Base-by-base conservation (phyloP, 2,797 vertebrate genomes). In the Protosalanx chinensis region DNA sequence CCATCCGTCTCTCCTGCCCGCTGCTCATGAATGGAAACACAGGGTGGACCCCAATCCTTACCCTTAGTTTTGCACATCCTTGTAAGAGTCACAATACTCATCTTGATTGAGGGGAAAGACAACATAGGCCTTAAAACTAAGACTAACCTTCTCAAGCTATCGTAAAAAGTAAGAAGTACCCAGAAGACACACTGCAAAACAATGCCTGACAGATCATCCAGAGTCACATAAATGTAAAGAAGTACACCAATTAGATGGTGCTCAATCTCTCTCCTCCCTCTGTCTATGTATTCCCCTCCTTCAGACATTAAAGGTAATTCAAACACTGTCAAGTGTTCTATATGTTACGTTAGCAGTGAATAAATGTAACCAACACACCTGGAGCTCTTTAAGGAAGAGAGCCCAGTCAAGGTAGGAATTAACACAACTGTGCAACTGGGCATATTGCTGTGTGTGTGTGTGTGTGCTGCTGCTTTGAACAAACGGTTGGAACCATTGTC, bases 1-100 rank as follows among this genome's bases (percentile, higher is more conserved):
- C 84, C 82, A 84, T 80, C 79, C 84, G 85, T 83, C 82, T 86
- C 83, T 85, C 86, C 84, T 1, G 59, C 79, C 80, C 84, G 81
- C 77, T 67, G 82, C 76, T 80, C 79, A 86, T 79, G 71, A 85
- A 85, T 72, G 59, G 75, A 41, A 41, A 41, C 37, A 41, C 12
- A 13, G 37, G 23, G 23, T 27, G 23, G 23, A 27, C 23, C 23
- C 23, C 23, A 27, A 27, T 27, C 23, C 23, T 27, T 27, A 27
- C 23, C 23, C 23, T 27, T 27, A 27, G 23, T 27, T 27, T 27
- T 27, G 23, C 23, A 27, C 23, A 27, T 27, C 23, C 23, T 27
- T 27, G 23, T 27, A 27, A 1, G 23, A 27, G 23, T 27, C 23
- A 27, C 23, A 27, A 27, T 27, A 27, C 23, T 27, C 23, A 27